These are phyloP conservation scores for Axinella damicornis DNA, from an alignment of 37 sponge, comb jelly and placozoan genomes.

Conservation along the genomic window DNA sequence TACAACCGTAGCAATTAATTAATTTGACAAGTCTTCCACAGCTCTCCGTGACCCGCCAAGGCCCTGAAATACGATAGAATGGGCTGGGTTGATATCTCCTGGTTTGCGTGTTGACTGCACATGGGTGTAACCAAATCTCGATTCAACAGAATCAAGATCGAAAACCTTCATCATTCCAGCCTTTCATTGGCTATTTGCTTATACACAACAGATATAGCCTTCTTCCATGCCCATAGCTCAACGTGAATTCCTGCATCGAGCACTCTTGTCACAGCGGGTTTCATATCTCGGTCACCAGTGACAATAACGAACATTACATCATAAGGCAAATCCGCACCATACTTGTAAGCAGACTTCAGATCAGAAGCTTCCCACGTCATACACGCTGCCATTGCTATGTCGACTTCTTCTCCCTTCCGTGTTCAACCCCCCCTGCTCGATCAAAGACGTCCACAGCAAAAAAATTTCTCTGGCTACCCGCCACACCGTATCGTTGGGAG, in stretches of 20 bases:
- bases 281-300: conserved; percentile 38
- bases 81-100: background rate
- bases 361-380: too few relatives aligned
- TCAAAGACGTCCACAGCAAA: conserved; percentile 11
- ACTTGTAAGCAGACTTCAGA: background rate
- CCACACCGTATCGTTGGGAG: conserved; percentile 47
- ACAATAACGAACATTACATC: conserved; percentile 23
- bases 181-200: conserved; percentile 1
- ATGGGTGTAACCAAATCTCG: background rate
- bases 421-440: background rate
- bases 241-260: background rate
- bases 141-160: background rate
- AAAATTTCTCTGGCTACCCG: conserved; percentile 6
- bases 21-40: too few relatives aligned
- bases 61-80: background rate
- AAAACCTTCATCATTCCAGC: background rate
- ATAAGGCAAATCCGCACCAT: background rate
- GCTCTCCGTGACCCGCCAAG: too few relatives aligned
- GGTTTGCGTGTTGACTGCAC: conserved; percentile 5
- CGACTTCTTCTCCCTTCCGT: conserved; percentile 31
- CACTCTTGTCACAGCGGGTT: background rate
- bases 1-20: too few relatives aligned
- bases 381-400: conserved; percentile 15
- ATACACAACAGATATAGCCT: background rate
- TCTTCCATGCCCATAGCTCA: conserved; percentile 35